Conservation (phyloP, 2,113 vertebrate species). For the Limanda limanda region DNA sequence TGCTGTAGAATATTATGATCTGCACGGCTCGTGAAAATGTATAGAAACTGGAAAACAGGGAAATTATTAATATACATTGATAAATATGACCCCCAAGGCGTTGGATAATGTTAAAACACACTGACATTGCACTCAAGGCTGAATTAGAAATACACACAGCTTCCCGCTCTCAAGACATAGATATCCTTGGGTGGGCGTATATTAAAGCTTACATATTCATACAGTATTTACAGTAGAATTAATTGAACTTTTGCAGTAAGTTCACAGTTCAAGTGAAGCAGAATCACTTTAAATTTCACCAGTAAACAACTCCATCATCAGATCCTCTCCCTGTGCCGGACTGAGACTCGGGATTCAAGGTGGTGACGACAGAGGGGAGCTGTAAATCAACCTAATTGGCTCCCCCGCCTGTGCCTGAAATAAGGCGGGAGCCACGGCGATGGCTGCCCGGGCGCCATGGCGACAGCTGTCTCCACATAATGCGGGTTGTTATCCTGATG, state of each 20-base stretch:
- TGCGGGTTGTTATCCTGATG: slow-evolving; percentile 78
- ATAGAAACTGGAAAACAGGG: not conserved
- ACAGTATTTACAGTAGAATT: too few species aligned
- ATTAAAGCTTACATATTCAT: not conserved
- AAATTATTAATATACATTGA: not conserved
- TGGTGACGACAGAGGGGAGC: slow-evolving; percentile 59
- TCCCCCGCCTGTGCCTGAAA: slow-evolving; percentile 67
- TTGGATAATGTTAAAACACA: not conserved
- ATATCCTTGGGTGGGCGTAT: not conserved
- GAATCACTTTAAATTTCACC: slow-evolving; percentile 14
- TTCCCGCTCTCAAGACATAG: not conserved
- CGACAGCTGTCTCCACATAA: slow-evolving; percentile 80
- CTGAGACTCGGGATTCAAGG: slow-evolving; percentile 59
- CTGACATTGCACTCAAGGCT: not conserved
- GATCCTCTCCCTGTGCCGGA: slow-evolving; percentile 12
- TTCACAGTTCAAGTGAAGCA: slow-evolving; percentile 21
- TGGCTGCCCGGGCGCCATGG: slow-evolving; percentile 66
- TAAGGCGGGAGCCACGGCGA: slow-evolving; percentile 58
- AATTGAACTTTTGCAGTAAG: slow-evolving; percentile 9
- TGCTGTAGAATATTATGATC: too few species aligned
- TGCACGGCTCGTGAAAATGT: not conserved
- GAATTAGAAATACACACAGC: not conserved
- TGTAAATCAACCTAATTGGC: slow-evolving; percentile 80
- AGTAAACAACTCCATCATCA: slow-evolving; percentile 30
- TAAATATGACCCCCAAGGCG: not conserved